These are phyloP conservation scores for Halocynthia roretzi DNA, from an alignment of 23 tunicate species.

Conservation along the genomic window DNA sequence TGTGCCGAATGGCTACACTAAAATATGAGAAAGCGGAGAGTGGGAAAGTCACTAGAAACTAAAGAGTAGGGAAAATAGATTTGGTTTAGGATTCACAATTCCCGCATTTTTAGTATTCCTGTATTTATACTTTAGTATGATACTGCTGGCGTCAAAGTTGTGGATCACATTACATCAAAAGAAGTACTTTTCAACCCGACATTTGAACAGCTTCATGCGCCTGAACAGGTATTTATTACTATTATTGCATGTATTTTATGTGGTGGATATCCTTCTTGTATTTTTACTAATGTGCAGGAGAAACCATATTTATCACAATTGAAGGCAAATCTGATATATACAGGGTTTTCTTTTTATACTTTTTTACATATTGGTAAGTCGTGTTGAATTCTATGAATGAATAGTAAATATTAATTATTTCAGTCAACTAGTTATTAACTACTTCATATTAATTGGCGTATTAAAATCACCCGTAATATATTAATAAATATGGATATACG, in stretches of 20 bases:
- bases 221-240: conserved; percentile 69
- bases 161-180: conserved; percentile 59
- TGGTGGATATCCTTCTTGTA: neutral
- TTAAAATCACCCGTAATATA: no score
- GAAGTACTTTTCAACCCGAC: conserved; percentile 92
- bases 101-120: neutral
- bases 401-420: no score
- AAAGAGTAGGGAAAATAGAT: neutral
- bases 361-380: no score
- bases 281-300: neutral
- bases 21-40: neutral
- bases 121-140: conserved; percentile 33
- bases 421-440: no score
- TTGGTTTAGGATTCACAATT: neutral
- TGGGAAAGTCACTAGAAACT: neutral
- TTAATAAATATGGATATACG: no score
- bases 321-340: neutral
- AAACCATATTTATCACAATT: neutral
- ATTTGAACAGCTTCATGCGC: conserved; percentile 74
- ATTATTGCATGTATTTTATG: neutral
- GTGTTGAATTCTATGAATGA: no score
- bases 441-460: no score
- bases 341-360: neutral
- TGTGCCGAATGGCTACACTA: neutral
- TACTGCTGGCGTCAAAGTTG: conserved; percentile 22